Conservation (phyloP, 1,140 invertebrate genomes). For the Scylla paramamosain region DNA sequence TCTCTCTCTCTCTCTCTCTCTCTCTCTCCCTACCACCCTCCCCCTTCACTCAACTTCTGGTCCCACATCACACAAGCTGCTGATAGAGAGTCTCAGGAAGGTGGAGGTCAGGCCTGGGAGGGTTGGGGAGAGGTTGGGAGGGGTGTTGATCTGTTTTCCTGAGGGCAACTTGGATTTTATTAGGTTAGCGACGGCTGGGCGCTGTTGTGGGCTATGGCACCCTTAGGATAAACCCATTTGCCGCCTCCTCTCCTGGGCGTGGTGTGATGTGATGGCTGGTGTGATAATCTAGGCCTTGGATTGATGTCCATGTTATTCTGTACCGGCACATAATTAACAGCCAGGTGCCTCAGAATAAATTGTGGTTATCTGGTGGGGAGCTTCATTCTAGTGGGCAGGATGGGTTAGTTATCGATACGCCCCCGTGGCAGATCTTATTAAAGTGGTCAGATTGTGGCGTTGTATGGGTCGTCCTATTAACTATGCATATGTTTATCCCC, state of each 20-base stretch:
- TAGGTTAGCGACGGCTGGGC: neutral
- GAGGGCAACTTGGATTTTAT: neutral
- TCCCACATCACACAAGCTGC: neutral
- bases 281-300: neutral
- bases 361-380: neutral
- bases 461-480: neutral
- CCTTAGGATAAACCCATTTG: slow-evolving; percentile 12
- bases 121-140: no score
- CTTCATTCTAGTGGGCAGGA: neutral
- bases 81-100: neutral
- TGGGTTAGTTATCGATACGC: neutral
- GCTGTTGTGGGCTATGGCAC: neutral
- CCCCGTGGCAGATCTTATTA: neutral
- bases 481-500: neutral
- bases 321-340: neutral
- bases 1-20: no score
- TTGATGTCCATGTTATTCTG: neutral
- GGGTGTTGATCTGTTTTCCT: neutral
- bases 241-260: neutral
- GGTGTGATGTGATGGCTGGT: neutral
- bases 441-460: neutral
- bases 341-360: neutral
- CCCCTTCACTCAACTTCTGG: no score
- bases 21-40: no score
- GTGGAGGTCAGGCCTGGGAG: neutral